Evolutionary conservation across 1,140 invertebrate genomes (phyloP).

Genomic region (Drosophila grimshawi): DNA sequence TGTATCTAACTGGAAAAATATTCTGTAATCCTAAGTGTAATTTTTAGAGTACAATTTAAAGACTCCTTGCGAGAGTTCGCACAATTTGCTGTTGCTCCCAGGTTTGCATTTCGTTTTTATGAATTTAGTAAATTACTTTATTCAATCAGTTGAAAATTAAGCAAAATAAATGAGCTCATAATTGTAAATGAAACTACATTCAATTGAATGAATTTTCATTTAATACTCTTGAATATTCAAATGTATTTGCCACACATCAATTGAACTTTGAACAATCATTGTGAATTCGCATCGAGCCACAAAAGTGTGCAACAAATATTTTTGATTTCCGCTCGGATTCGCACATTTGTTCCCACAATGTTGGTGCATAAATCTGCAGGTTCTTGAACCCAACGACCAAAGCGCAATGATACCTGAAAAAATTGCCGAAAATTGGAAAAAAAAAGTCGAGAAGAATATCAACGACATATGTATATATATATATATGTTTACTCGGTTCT

Average conservation of each 20-base stretch:
- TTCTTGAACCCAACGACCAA: constrained; percentile 35
- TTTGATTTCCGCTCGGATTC: constrained; percentile 10
- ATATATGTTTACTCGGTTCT: neutral
- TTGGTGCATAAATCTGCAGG: constrained; percentile 42
- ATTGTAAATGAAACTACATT: neutral
- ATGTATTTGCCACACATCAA: neutral
- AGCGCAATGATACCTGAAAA: constrained; percentile 8
- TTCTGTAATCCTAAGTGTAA: too few species aligned
- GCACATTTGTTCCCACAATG: constrained; percentile 36
- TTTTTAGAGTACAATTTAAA: too few species aligned
- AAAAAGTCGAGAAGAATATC: neutral
- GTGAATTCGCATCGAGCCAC: neutral
- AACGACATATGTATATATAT: neutral
- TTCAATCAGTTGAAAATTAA: too few species aligned
- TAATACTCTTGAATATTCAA: neutral
- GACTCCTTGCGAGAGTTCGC: too few species aligned
- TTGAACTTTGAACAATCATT: neutral
- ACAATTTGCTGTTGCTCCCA: too few species aligned
- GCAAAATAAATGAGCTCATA: too few species aligned
- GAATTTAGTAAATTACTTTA: neutral
- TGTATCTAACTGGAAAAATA: too few species aligned
- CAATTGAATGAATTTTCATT: neutral
- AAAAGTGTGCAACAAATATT: neutral
- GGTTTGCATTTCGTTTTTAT: neutral
- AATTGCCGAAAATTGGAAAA: constrained; percentile 4